Evolutionary conservation across 1,140 invertebrate species (phyloP).

Genomic region (Lamellibrachia luymesi): DNA sequence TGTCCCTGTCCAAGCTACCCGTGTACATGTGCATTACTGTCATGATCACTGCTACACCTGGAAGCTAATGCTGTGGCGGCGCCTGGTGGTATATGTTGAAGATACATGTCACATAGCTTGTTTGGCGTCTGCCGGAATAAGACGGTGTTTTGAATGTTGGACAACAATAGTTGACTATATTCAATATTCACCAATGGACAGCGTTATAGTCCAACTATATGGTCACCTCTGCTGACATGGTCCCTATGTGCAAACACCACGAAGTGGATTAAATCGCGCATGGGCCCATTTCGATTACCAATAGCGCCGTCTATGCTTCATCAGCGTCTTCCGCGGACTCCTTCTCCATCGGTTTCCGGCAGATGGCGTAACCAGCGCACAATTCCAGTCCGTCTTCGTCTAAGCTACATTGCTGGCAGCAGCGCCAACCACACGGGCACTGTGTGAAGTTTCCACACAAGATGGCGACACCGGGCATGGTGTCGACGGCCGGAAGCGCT

Average conservation of each 20-base stretch:
- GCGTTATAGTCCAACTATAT: neutral
- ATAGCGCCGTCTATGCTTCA: neutral
- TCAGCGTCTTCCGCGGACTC: neutral
- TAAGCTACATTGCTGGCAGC: neutral
- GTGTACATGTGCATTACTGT: neutral
- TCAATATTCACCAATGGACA: neutral
- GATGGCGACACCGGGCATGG: neutral
- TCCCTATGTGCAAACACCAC: neutral
- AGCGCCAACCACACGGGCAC: neutral
- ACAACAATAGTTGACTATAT: neutral
- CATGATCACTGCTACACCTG: neutral
- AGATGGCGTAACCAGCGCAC: neutral
- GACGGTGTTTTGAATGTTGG: neutral
- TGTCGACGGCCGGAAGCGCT: neutral
- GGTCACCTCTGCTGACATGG: neutral
- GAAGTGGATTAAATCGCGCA: neutral
- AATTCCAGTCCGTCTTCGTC: neutral
- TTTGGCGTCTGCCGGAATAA: neutral
- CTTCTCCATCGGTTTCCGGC: neutral
- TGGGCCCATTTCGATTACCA: neutral
- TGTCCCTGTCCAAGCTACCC: neutral
- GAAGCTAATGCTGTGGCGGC: neutral
- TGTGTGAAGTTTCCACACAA: neutral
- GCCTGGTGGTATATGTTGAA: neutral
- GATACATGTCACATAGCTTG: neutral